Base-by-base conservation (phyloP, 1,140 invertebrate genomes). In the Nomia melanderi region DNA sequence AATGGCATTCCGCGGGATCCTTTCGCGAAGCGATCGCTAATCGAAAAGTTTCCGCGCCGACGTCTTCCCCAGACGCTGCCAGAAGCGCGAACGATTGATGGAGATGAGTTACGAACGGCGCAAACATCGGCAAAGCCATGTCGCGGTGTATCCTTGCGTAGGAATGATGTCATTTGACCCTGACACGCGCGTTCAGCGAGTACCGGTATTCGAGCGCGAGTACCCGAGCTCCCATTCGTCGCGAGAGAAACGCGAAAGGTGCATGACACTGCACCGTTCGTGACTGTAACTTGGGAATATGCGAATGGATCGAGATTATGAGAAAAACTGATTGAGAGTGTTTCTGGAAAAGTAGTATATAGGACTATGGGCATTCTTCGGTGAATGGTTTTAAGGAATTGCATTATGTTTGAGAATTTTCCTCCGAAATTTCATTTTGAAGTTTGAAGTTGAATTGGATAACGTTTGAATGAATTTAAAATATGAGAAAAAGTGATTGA, bases 131-230 rank as follows among this genome's bases (percentile, higher is more conserved):
- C 41, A 20, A 44, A 44, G 41, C 41, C 14, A 3, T 17, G 41
- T 17, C 41, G 41, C 41, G 0, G 9, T 3, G 41, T 73, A 87
- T 88, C 79, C 83, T 86, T 84, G 83, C 80, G 70, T 86, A 80
- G 77, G 70, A 84, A 83, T 89, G 88, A 89, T 88, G 83, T 86
- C 87, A 85, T 76, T 44, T 81, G 86, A 86, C 87, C 88, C 84
- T 90, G 87, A 86, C 83, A 88, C 81, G 87, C 78, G 83, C 67
- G 83, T 57, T 81, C 64, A 31, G 64, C 41, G 47, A 85, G 56
- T 81, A 84, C 76, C 80, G 78, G 75, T 82, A 86, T 82, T 67
- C 65, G 62, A 78, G 69, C 44, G 63, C 72, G 72, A 70, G 57
- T 67, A 74, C 62, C 23, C 23, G 27, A n/a, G 41, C 60, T 27